Conservation (phyloP, 2,113 vertebrate genomes). For the Naja naja region DNA sequence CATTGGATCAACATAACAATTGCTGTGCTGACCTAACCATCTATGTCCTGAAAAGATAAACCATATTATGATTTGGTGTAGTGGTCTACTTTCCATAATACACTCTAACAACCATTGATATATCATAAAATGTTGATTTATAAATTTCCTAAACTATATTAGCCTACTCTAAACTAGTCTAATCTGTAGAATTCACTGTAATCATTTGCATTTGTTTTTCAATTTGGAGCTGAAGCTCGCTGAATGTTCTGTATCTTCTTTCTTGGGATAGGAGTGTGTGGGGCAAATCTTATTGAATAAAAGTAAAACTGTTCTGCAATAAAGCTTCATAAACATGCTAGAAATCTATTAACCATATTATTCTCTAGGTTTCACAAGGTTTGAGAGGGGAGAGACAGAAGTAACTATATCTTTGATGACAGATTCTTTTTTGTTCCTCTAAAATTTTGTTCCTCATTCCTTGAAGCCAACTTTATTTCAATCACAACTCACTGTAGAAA, state of each 20-base stretch:
- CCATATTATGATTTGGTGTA: neutral
- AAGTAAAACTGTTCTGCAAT: neutral
- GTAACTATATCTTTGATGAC: conserved; percentile 10
- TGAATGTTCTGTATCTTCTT: neutral
- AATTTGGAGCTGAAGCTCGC: neutral
- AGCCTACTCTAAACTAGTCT: neutral
- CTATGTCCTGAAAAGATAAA: neutral
- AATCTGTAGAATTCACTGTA: neutral
- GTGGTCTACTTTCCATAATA: neutral
- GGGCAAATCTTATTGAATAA: neutral
- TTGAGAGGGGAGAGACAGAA: neutral
- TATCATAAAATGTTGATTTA: neutral
- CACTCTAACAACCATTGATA: neutral
- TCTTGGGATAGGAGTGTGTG: neutral
- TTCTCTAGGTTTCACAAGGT: neutral
- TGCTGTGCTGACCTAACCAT: too few species aligned
- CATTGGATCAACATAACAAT: too few species aligned
- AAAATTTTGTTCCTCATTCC: conserved; percentile 44
- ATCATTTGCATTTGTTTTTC: neutral
- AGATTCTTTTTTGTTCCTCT: conserved; percentile 53
- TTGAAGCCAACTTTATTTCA: conserved; percentile 58
- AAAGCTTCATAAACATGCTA: neutral
- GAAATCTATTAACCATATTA: neutral
- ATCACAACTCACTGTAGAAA: conserved; percentile 41
- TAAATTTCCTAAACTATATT: neutral